Conservation (phyloP, 2,113 vertebrate species). For the Anas platyrhynchos region DNA sequence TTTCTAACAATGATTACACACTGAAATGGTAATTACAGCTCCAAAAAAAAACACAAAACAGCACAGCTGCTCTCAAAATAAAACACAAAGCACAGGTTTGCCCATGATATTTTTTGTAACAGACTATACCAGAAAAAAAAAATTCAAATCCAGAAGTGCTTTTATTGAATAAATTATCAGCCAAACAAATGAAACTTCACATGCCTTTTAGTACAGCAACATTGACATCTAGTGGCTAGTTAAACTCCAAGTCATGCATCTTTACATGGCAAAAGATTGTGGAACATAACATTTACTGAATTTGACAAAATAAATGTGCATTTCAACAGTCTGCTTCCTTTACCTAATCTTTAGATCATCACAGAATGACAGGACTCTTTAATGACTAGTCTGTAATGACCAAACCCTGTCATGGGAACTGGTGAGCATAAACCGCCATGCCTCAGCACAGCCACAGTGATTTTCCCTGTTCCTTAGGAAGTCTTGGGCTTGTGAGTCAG, state of each 20-base stretch:
- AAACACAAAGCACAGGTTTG: neutral
- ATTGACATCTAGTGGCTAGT: slow-evolving; percentile 59
- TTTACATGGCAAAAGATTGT: neutral
- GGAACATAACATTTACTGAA: neutral
- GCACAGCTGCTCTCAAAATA: neutral
- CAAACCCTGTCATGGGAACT: neutral
- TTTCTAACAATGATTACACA: neutral
- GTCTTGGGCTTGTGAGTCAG: neutral
- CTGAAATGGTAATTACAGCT: slow-evolving; percentile 18
- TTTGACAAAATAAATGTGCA: neutral
- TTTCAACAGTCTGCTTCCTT: neutral
- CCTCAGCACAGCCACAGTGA: neutral
- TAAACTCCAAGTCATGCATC: neutral
- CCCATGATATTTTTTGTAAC: neutral
- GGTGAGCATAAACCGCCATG: fast-evolving
- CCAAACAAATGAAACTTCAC: slow-evolving; percentile 52
- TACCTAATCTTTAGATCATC: neutral
- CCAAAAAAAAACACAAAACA: neutral
- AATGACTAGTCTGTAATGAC: neutral
- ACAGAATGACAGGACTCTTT: neutral
- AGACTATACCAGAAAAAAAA: neutral
- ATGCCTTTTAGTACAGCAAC: slow-evolving; percentile 30
- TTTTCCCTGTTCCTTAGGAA: neutral
- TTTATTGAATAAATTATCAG: slow-evolving; percentile 31
- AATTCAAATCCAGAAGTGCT: neutral